phyloP scores from a whole-genome alignment of 2,888 invertebrate genomes.

The Dysmachus trigonus region DNA sequence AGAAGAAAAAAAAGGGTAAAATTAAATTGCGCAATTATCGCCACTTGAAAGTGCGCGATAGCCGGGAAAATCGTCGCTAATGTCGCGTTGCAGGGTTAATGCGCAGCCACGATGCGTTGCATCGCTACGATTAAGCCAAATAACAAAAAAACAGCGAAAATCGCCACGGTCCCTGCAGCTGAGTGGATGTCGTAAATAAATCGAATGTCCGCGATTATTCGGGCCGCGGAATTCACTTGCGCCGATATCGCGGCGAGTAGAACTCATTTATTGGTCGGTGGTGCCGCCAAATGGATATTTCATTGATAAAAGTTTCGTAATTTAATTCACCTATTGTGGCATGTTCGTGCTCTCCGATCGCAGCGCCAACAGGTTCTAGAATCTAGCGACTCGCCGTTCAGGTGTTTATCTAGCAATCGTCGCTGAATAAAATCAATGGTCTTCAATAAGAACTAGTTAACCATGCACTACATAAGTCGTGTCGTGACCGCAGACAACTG shows the following conservation, averaged over 20 bases:
- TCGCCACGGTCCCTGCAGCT: background rate
- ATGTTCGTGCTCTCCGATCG: background rate
- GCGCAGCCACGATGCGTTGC: background rate
- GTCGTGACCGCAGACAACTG: background rate
- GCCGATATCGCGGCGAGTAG: background rate
- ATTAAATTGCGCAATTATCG: slow-evolving; percentile 7
- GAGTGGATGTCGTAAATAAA: slow-evolving; percentile 6
- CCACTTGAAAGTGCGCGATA: background rate
- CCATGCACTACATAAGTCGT: background rate
- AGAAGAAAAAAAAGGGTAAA: background rate
- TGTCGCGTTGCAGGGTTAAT: background rate
- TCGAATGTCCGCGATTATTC: background rate
- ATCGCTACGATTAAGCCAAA: background rate
- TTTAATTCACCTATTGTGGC: slow-evolving; percentile 5
- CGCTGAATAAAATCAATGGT: background rate
- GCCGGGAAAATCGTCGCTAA: background rate
- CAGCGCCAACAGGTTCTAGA: background rate
- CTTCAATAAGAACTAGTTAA: slow-evolving; percentile 1
- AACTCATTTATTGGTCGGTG: background rate
- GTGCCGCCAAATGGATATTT: slow-evolving; percentile 10
- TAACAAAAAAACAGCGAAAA: background rate
- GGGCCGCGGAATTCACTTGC: background rate
- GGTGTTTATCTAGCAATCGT: background rate
- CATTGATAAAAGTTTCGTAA: slow-evolving; percentile 19
- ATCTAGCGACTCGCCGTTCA: background rate